Base-by-base conservation (phyloP, 2,888 invertebrate genomes). In the Chrysopilus asiliformis region DNA sequence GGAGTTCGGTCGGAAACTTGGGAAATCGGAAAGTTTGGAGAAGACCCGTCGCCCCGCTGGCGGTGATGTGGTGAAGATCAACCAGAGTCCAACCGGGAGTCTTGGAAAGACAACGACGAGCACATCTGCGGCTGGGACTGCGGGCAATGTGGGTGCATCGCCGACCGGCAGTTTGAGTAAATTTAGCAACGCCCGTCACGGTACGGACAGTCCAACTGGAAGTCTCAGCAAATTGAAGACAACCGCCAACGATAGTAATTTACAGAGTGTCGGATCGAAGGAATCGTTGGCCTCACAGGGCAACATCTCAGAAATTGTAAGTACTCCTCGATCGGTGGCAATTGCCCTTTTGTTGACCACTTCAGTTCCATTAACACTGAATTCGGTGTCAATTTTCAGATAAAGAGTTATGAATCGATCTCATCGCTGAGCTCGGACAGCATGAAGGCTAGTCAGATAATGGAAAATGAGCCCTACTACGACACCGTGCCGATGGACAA, bases 401-500 rank as follows among this genome's bases (percentile, higher is more conserved):
- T 74, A 32, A 74, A 74, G 57, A 74, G 74, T 49, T 74, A 72
- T 49, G 74, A 74, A 56, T 74, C 74, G 14, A 72, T 74, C 26
- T 74, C 74, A 42, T 74, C 75, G 1, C 50, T 74, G 29, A 73
- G 74, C 30, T 74, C 74, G 32, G 74, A 74, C 39, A 58, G 65
- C 43, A 47, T 64, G 66, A 47, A 72, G 65, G 56, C 65, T 64
- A 43, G 69, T 59, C 6, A 68, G 64, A 36, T 70, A 65, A 43
- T 68, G 58, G 47, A 74, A 30, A 65, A 75, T 47, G 79, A 79
- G 50, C 79, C 78, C 0, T 78, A 76, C 49, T 79, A 79, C 49
- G 79, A 79, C 51, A 76, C 75, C 53, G 79, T 79, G 32, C 78
- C 79, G 2, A 65, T 72, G 32, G 79, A 79, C 44, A 65, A 65